Percentiles rank a stretch among this genome's conserved stretches.
Conservation (phyloP, 2,113 vertebrate genomes). For the Psilopsiagon aurifrons region DNA sequence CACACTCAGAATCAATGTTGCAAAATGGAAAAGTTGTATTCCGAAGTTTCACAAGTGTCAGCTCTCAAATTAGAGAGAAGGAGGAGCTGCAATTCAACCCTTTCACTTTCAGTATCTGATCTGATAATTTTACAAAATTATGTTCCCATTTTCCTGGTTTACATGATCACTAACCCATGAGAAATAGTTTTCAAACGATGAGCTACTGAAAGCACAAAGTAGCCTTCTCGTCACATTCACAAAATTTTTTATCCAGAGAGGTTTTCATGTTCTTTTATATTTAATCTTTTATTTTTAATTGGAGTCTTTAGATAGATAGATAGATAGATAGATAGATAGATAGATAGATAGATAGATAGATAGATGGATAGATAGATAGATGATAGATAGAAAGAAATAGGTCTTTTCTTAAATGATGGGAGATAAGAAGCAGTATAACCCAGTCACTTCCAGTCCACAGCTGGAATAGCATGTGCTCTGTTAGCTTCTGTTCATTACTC, state of each 20-base stretch:
- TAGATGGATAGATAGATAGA: not conserved
- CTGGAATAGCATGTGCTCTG: not conserved
- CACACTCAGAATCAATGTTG: slow-evolving; percentile 17
- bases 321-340: too few relatives aligned
- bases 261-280: not conserved
- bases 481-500: slow-evolving; percentile 6
- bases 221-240: slow-evolving; percentile 34
- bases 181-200: slow-evolving; percentile 55
- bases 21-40: slow-evolving; percentile 3
- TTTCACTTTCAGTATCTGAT: slow-evolving; percentile 65
- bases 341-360: too few relatives aligned
- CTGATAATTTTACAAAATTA: slow-evolving; percentile 7
- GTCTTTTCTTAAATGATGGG: not conserved
- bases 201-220: slow-evolving; percentile 32
- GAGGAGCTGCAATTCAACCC: slow-evolving; percentile 51
- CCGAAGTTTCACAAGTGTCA: not conserved
- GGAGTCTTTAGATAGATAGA: not conserved
- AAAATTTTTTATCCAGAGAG: slow-evolving; percentile 1
- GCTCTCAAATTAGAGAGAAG: not conserved
- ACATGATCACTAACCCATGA: slow-evolving; percentile 55
- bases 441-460: not conserved
- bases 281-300: not conserved
- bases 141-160: slow-evolving; percentile 52
- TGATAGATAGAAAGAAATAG: not conserved
- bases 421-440: not conserved